phyloP scores from a whole-genome alignment of 1,140 invertebrate genomes.

The Ptiloglossa arizonensis region DNA sequence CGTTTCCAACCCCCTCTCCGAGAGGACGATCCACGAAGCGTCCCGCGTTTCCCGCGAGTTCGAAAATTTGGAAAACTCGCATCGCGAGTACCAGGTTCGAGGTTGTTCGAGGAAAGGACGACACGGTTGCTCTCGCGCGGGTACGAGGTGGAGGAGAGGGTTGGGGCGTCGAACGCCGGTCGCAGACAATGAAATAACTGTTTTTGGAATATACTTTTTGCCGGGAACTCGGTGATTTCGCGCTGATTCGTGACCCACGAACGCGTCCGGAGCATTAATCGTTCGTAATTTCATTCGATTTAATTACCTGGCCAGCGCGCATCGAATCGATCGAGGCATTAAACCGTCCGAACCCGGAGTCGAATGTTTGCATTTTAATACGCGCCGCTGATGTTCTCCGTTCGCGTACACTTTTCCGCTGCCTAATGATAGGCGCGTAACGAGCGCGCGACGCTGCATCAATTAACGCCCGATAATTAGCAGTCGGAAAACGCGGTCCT shows the following conservation, averaged over 20 bases:
- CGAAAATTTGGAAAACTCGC: too few species aligned
- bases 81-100: too few species aligned
- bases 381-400: slow-evolving; percentile 59
- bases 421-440: slow-evolving; percentile 73
- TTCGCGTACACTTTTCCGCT: slow-evolving; percentile 63
- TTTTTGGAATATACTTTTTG: slow-evolving; percentile 55
- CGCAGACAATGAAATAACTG: slow-evolving; percentile 39
- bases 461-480: slow-evolving; percentile 66
- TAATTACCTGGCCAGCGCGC: slow-evolving; percentile 70
- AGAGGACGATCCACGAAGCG: too few species aligned
- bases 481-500: slow-evolving; percentile 21
- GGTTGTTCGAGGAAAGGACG: too few species aligned
- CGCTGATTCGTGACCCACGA: slow-evolving; percentile 56
- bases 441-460: slow-evolving; percentile 65
- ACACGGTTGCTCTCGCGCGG: too few species aligned
- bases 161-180: slow-evolving; percentile 1
- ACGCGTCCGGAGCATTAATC: slow-evolving; percentile 70
- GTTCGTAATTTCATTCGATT: slow-evolving; percentile 78
- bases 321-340: slow-evolving; percentile 70
- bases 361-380: slow-evolving; percentile 75
- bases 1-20: too few species aligned
- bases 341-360: slow-evolving; percentile 65
- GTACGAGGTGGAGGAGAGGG: neutral
- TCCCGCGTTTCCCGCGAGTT: too few species aligned
- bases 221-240: slow-evolving; percentile 52